Base-by-base conservation (phyloP, 2,113 vertebrate species). In the Neotoma lepida region DNA sequence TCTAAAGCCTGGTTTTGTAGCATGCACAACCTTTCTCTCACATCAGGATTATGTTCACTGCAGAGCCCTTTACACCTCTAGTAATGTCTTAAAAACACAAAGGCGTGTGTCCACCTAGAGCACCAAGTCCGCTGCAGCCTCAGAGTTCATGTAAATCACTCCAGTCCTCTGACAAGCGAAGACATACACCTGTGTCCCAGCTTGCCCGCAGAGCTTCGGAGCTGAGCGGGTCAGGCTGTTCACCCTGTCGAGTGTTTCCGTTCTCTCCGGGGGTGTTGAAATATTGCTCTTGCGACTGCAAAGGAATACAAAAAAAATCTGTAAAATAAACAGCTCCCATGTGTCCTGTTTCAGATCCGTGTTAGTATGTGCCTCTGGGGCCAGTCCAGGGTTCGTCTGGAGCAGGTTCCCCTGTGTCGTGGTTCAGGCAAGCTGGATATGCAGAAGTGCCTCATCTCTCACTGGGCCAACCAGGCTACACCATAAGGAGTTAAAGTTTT, bases 121-220 rank as follows among this genome's bases (percentile, higher is more conserved):
- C 70, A 15, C 93, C 96, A 88, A 26, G 84, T 93, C 88, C 86
- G 95, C 1, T 18, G 10, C 10, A 86, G 33, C 97, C 94, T 92
- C 93, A 96, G 78, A 92, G 87, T 88, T 94, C 96, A 96, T 78
- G 74, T 93, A 98, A 96, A 97, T 95, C 96, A 95, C 88, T 82
- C 88, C 92, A 97, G 97, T 95, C 96, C 70, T 88, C 94, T 51
- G 90, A 93, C 80, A 96, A 97, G 96, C 85, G 54, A 97, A 76
- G 90, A 95, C 94, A 89, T 3, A 96, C 86, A 95, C 61, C 1
- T 2, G 92, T 86, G 97, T 96, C 94, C 70, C 1, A 1, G 63
- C 92, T 64, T 66, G 2, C 26, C 7, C n/a, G 61, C 28, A 3
- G 58, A 12, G 41, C 9, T 33, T 30, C 39, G 2, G 81, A 64